phyloP scores from a whole-genome alignment of 2,888 invertebrate species.

The Priocnemis perturbator region DNA sequence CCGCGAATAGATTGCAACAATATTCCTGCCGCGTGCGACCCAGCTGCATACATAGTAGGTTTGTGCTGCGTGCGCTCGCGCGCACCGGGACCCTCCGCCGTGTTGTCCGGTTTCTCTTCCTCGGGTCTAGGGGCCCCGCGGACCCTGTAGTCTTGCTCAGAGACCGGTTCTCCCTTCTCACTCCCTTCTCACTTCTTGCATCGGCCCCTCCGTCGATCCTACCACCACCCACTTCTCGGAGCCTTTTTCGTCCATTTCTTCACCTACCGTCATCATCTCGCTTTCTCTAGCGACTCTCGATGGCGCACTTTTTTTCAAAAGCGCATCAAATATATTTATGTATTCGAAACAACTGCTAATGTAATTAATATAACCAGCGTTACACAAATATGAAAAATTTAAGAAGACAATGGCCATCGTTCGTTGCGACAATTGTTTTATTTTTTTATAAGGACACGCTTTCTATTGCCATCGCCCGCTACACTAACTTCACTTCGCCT shows the following conservation, averaged over 20 bases:
- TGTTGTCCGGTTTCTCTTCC: no score
- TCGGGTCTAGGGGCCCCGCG: constrained; percentile 18
- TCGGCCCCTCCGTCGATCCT: constrained; percentile 5
- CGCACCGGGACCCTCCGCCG: background rate
- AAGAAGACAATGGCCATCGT: no score
- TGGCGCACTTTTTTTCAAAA: constrained; percentile 40
- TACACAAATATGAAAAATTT: no score
- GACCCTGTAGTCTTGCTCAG: constrained; percentile 20
- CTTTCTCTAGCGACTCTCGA: constrained; percentile 57
- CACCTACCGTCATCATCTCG: constrained; percentile 32
- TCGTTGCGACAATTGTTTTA: no score
- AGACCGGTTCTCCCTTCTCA: constrained; percentile 57
- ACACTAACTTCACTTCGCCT: constrained; percentile 40
- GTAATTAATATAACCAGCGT: no score
- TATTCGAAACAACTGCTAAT: no score
- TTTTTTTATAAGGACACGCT: no score
- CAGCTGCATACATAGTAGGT: constrained; percentile 22
- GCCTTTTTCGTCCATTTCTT: constrained; percentile 3
- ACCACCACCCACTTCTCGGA: no score
- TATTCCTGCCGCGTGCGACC: constrained; percentile 2
- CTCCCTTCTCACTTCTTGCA: constrained; percentile 27
- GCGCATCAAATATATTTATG: no score
- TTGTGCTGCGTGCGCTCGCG: constrained; percentile 20
- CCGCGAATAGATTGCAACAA: no score
- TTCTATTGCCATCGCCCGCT: constrained; percentile 46